Base-by-base conservation (phyloP, 1,140 invertebrate genomes). In the Trichogramma pretiosum region DNA sequence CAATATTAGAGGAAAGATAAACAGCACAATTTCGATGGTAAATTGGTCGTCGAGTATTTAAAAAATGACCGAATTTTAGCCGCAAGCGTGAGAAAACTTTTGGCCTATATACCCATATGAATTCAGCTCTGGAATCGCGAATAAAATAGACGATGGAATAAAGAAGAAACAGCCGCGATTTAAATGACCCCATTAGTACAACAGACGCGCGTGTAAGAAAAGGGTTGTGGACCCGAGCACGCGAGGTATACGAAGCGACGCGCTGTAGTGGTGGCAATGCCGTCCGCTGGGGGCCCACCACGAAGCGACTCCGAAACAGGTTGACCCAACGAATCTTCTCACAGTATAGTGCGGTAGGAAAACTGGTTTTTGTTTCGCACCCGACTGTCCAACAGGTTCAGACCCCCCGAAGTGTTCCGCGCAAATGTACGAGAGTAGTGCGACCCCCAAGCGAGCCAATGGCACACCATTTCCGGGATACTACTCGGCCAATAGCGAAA, bases 271-370 rank as follows among this genome's bases (percentile, higher is more conserved):
- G n/a, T n/a, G n/a, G n/a, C n/a, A n/a, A n/a, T n/a, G n/a, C n/a
- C n/a, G 33, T 61, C 56, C 56, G 58, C 58, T 56, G 60, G 60
- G 54, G 57, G 58, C 53, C 55, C 43, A 50, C 21, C 13, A 32
- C 17, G 22, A 32, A 38, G 24, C 24, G n/a, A n/a, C 24, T 28
- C 24, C 24, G 24, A 28, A 59, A 61, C 58, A 57, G 56, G 57
- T 61, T 52, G 54, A 40, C 48, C 58, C 64, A 72, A 67, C 67
- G 69, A 63, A 65, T 72, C 68, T 72, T 72, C 69, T 68, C 69
- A 72, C 68, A 70, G 64, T 68, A 54, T 53, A 60, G 63, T 43
- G 14, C 33, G 30, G 18, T 17, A 24, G 37, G 53, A 46, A 48
- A 48, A 55, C 58, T 54, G 46, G 52, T 54, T 34, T 37, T 2